Evolutionary conservation across 30 jellyfish, hydroid and myxozoan species (phyloP).

Genomic region (Haliclystus octoradiatus): DNA sequence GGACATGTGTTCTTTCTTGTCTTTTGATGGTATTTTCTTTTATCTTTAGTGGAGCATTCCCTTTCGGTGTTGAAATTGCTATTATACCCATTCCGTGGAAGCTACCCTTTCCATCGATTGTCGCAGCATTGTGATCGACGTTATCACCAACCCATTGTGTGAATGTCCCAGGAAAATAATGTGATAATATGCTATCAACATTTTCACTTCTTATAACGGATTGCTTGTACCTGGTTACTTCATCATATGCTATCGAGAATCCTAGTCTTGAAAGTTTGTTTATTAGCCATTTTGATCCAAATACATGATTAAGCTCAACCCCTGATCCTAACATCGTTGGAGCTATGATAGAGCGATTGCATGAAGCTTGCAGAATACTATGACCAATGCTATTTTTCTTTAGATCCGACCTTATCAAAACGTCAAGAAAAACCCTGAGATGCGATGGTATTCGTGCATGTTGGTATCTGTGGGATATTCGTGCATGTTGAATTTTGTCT

Average conservation of each 20-base stretch:
- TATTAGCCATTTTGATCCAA: slow-evolving; percentile 45
- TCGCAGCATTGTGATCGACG: background rate
- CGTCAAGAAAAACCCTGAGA: slow-evolving; percentile 1
- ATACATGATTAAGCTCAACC: slow-evolving; percentile 34
- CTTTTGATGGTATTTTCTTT: background rate
- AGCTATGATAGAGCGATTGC: slow-evolving; percentile 21
- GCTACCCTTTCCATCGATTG: background rate
- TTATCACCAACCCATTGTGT: background rate
- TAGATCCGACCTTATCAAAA: background rate
- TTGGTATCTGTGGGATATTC: slow-evolving; percentile 18
- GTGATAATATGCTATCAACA: slow-evolving; percentile 5
- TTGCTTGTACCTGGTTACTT: slow-evolving; percentile 34
- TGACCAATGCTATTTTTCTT: slow-evolving; percentile 27
- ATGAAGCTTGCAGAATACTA: slow-evolving; percentile 37
- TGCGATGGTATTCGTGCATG: slow-evolving; percentile 29
- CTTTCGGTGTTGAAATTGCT: background rate
- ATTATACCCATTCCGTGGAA: background rate
- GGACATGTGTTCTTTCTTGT: background rate
- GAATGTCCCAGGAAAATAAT: slow-evolving; percentile 2
- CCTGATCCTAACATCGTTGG: slow-evolving; percentile 46
- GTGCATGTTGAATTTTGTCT: background rate
- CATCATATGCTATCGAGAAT: slow-evolving; percentile 37
- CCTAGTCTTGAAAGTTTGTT: slow-evolving; percentile 29
- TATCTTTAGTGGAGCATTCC: background rate
- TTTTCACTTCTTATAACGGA: slow-evolving; percentile 16